Evolutionary conservation across 2,797 vertebrate species (phyloP).

Genomic region (Oophaga sylvatica): DNA sequence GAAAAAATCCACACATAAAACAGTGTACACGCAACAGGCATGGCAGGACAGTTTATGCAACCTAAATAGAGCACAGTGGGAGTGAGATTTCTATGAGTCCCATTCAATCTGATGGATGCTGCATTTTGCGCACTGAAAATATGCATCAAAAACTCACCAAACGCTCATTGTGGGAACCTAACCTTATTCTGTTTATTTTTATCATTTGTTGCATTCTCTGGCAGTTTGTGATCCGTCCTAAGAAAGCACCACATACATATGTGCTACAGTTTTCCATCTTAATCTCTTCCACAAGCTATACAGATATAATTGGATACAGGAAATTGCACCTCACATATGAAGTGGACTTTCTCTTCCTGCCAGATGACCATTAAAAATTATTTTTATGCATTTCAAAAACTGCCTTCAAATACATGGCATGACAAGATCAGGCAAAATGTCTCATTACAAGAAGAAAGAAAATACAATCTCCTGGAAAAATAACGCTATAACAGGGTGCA

Average conservation of each 20-base stretch:
- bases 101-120: too few relatives aligned
- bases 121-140: too few relatives aligned
- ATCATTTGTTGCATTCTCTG: constrained; percentile 16
- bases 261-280: constrained; percentile 19
- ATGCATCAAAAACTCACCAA: too few relatives aligned
- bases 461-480: constrained; percentile 46
- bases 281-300: neutral
- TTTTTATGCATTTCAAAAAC: constrained; percentile 18
- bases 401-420: constrained; percentile 14
- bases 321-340: constrained; percentile 10
- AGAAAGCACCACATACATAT: constrained; percentile 11
- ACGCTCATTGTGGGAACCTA: too few relatives aligned
- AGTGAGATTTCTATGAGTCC: too few relatives aligned
- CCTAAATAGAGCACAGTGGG: too few relatives aligned
- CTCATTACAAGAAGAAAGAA: constrained; percentile 23
- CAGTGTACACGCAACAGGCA: too few relatives aligned
- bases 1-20: too few relatives aligned
- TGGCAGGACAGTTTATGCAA: too few relatives aligned
- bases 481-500: constrained; percentile 31
- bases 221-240: constrained; percentile 30
- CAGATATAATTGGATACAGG: neutral
- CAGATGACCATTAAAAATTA: neutral
- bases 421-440: neutral
- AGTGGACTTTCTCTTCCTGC: neutral
- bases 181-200: too few relatives aligned